A percentile compares a stretch with the other conserved stretches of the same genome.
Evolutionary conservation across 2,113 vertebrate genomes (phyloP).

Genomic region (Grammomys dolichurus): DNA sequence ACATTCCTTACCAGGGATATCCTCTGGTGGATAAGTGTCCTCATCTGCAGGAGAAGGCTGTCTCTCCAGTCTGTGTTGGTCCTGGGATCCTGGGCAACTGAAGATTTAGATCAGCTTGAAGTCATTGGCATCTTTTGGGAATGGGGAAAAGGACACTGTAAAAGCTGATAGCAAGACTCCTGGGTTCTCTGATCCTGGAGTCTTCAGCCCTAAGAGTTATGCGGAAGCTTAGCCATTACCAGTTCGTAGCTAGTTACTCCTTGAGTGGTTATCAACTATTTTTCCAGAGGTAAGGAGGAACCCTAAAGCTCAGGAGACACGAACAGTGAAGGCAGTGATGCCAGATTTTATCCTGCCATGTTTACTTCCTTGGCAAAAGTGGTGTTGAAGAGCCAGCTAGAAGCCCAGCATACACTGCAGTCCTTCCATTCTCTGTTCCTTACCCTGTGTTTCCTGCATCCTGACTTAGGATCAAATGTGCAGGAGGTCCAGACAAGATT

Average conservation of each 20-base stretch:
- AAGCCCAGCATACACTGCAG: background rate
- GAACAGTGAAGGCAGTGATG: background rate
- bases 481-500: slow-evolving; percentile 15
- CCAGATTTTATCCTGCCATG: background rate
- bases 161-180: background rate
- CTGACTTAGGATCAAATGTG: slow-evolving; percentile 26
- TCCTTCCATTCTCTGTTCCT: background rate
- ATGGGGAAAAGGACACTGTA: background rate
- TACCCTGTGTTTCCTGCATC: background rate
- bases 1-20: background rate
- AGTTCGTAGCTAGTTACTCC: background rate
- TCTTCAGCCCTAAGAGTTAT: background rate
- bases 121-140: background rate
- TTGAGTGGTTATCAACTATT: background rate
- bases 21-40: background rate
- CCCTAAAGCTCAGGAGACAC: background rate
- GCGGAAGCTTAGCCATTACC: background rate
- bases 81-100: background rate
- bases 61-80: background rate
- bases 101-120: background rate
- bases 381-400: background rate
- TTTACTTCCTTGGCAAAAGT: background rate
- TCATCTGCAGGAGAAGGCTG: background rate
- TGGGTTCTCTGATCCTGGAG: background rate
- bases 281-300: background rate